A percentile compares a stretch with the other conserved stretches of the same genome.
phyloP scores from a whole-genome alignment of 2,113 vertebrate genomes.

The Holacanthus passer region DNA sequence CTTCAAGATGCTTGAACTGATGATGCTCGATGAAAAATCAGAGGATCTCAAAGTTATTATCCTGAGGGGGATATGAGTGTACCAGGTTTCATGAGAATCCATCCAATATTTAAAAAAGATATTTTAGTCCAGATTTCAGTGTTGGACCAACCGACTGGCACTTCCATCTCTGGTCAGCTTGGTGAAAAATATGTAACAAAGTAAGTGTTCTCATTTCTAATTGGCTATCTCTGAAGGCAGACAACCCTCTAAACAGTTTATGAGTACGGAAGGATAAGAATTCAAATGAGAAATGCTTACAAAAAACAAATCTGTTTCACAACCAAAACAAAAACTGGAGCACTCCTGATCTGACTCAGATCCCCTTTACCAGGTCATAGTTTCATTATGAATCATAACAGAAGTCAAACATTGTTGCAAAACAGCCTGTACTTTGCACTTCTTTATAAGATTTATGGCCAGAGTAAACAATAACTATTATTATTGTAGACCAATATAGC shows the following conservation, averaged over 20 bases:
- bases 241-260: neutral
- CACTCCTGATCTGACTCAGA: conserved; percentile 6
- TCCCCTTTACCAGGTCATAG: neutral
- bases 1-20: no score
- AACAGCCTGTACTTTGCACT: conserved; percentile 47
- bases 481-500: conserved; percentile 22
- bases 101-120: no score
- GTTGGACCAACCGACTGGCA: no score
- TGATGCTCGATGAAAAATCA: no score
- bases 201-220: neutral
- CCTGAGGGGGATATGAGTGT: no score
- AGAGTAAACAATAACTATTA: conserved; percentile 48
- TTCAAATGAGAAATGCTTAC: neutral
- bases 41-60: no score
- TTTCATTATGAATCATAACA: conserved; percentile 29
- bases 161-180: no score
- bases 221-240: neutral
- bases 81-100: no score
- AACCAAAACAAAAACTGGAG: conserved; percentile 20
- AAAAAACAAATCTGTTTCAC: neutral
- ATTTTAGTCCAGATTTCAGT: no score
- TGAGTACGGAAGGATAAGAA: neutral
- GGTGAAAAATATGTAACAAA: neutral
- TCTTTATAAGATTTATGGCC: conserved; percentile 44
- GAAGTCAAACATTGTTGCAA: neutral